phyloP scores from a whole-genome alignment of 1,140 invertebrate genomes.

The Theocolax elegans region DNA sequence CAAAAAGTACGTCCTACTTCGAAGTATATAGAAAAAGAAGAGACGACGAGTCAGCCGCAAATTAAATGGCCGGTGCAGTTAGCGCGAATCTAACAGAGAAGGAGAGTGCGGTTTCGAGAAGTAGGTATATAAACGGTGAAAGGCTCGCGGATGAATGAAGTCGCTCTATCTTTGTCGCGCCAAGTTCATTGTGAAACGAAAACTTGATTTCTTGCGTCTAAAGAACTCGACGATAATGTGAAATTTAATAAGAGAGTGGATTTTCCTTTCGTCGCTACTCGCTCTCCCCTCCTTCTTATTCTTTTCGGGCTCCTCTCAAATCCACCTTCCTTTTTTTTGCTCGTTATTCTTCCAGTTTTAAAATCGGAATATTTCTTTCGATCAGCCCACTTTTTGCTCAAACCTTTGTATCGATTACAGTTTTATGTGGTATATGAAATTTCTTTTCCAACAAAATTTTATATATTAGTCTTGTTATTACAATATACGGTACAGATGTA shows the following conservation, averaged over 20 bases:
- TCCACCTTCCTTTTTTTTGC: not conserved
- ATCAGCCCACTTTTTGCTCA: not conserved
- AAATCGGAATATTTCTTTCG: not conserved
- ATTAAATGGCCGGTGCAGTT: not conserved
- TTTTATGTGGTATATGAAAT: too few relatives aligned
- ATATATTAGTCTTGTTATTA: too few relatives aligned
- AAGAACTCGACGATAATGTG: conserved; percentile 12
- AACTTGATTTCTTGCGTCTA: conserved; percentile 31
- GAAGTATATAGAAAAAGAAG: too few relatives aligned
- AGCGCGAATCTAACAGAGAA: not conserved
- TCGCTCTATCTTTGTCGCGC: conserved; percentile 2
- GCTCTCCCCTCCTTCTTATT: not conserved
- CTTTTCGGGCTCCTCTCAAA: not conserved
- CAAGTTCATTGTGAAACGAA: not conserved
- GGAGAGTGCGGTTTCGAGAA: not conserved
- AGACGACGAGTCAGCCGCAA: not conserved
- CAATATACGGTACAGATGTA: too few relatives aligned
- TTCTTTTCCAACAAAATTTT: too few relatives aligned
- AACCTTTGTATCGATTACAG: not conserved
- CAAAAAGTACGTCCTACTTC: not conserved
- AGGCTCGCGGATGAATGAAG: conserved; percentile 28
- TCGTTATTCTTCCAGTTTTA: not conserved
- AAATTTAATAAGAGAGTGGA: conserved; percentile 32
- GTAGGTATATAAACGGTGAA: conserved; percentile 30
- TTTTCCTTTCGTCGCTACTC: not conserved